Conservation (phyloP, 2,797 vertebrate species). For the Spheniscus humboldti region DNA sequence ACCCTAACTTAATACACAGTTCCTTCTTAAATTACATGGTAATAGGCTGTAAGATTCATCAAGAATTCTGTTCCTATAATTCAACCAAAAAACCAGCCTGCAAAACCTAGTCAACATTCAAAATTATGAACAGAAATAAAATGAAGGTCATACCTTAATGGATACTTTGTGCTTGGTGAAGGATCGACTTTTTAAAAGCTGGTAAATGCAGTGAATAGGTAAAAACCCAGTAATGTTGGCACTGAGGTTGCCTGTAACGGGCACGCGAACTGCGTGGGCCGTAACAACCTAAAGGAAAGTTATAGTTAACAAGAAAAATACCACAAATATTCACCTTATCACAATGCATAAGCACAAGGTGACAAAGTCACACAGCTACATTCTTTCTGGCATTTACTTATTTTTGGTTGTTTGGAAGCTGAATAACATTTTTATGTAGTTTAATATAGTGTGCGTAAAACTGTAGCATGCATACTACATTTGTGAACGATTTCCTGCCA, state of each 20-base stretch:
- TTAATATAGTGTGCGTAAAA: not conserved
- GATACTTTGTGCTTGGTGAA: constrained; percentile 99
- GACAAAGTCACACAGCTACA: not conserved
- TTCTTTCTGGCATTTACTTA: not conserved
- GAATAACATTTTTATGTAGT: not conserved
- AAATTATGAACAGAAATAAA: not conserved
- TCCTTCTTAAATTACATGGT: not conserved
- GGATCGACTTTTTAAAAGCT: constrained; percentile 93
- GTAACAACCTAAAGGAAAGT: constrained; percentile 88
- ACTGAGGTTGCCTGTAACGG: constrained; percentile 93
- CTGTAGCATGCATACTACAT: rapidly evolving
- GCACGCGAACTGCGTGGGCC: constrained; percentile 94
- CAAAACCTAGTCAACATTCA: not conserved
- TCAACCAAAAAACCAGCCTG: not conserved
- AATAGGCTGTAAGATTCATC: not conserved
- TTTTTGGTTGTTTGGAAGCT: not conserved
- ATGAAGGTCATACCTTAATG: constrained; percentile 85
- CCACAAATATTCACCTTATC: not conserved
- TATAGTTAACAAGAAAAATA: not conserved
- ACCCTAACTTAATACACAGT: not conserved
- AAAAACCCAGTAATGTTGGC: constrained; percentile 97
- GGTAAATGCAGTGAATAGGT: constrained; percentile 98
- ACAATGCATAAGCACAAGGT: not conserved
- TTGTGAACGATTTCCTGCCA: not conserved
- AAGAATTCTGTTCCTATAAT: not conserved